phyloP scores from a whole-genome alignment of 2,888 invertebrate species.

The Pemphredon lugubris region DNA sequence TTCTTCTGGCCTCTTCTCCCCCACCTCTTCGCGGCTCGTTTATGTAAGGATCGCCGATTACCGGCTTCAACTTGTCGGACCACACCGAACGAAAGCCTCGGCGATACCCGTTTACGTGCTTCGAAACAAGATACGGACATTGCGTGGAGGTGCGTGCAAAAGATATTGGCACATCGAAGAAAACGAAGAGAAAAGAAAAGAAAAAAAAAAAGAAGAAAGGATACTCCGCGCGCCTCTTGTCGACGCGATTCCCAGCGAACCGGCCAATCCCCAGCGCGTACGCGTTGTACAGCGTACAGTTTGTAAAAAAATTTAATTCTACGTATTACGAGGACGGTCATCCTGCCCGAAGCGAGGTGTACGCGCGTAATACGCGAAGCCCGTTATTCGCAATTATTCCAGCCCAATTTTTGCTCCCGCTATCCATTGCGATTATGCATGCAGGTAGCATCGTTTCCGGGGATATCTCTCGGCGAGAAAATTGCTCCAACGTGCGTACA shows the following conservation, averaged over 20 bases:
- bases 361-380: too few relatives aligned
- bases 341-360: too few relatives aligned
- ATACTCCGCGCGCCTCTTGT: too few relatives aligned
- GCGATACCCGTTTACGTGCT: constrained; percentile 20
- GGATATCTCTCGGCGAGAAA: constrained; percentile 48
- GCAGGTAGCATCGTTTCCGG: constrained; percentile 47
- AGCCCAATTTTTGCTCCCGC: constrained; percentile 16
- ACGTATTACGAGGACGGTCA: too few relatives aligned
- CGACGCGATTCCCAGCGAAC: too few relatives aligned
- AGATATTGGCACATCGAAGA: too few relatives aligned
- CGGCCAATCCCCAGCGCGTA: too few relatives aligned
- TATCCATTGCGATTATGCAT: constrained; percentile 44
- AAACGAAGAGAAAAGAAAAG: too few relatives aligned
- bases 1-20: constrained; percentile 12
- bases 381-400: constrained; percentile 35
- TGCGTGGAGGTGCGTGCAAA: too few relatives aligned
- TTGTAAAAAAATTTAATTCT: too few relatives aligned
- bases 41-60: constrained; percentile 52
- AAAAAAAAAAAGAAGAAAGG: too few relatives aligned
- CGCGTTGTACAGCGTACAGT: too few relatives aligned
- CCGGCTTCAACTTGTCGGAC: constrained; percentile 54
- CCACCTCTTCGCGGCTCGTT: constrained; percentile 40
- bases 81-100: constrained; percentile 48
- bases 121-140: neutral
- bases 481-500: constrained; percentile 46